Evolutionary conservation across 2,888 invertebrate species (phyloP).

Genomic region (Ganaspis brasiliensis): DNA sequence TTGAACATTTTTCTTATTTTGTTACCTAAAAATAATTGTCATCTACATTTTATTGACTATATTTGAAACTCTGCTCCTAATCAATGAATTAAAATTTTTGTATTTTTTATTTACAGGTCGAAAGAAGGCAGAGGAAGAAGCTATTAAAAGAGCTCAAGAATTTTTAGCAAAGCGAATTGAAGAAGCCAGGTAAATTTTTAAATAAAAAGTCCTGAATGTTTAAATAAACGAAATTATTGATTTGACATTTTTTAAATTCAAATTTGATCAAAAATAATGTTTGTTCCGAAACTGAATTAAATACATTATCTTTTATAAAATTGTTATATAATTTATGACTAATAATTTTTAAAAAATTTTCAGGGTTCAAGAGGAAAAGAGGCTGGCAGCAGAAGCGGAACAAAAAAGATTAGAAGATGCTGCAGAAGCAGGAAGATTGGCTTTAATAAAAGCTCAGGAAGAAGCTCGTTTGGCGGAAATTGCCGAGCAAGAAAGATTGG

Average conservation of each 20-base stretch:
- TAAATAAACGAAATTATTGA: no score
- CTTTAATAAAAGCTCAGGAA: conserved; percentile 77
- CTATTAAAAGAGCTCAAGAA: conserved; percentile 68
- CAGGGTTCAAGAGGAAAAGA: conserved; percentile 75
- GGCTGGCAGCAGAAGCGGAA: conserved; percentile 72
- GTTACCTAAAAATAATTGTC: no score
- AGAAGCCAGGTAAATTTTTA: conserved; percentile 70
- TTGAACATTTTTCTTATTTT: background rate
- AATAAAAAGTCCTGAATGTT: no score
- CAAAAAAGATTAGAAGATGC: conserved; percentile 67
- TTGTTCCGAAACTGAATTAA: no score
- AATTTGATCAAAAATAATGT: no score
- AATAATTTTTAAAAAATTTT: conserved; percentile 51
- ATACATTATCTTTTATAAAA: no score
- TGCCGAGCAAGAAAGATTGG: conserved; percentile 81
- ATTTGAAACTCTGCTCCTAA: no score
- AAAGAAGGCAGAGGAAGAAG: conserved; percentile 65
- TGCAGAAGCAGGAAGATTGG: conserved; percentile 73
- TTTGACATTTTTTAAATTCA: no score
- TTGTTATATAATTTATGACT: no score
- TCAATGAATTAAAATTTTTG: background rate
- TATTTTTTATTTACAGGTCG: conserved; percentile 8
- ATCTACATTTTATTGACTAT: no score
- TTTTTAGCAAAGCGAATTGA: conserved; percentile 70
- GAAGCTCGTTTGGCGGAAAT: conserved; percentile 82